phyloP scores from a whole-genome alignment of 2,888 invertebrate genomes.

The Caenorhabditis auriculariae region DNA sequence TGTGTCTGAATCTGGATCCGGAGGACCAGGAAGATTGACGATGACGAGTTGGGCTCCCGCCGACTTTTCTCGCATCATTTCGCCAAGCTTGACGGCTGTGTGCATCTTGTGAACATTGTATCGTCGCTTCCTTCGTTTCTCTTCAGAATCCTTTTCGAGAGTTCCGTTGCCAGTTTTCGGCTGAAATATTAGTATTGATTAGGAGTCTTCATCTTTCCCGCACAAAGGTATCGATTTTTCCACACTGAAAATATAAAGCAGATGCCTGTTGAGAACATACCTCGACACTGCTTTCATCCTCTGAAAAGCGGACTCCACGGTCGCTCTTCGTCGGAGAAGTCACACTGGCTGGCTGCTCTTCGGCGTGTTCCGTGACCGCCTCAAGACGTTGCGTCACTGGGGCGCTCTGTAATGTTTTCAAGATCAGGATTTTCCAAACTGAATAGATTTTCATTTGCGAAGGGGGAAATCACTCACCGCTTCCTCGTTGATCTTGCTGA shows the following conservation, averaged over 20 bases:
- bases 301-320: constrained; percentile 38
- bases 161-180: constrained; percentile 25
- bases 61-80: constrained; percentile 93
- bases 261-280: neutral
- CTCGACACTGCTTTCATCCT: constrained; percentile 19
- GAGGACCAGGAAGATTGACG: constrained; percentile 95
- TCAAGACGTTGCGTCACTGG: constrained; percentile 31
- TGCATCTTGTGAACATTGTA: constrained; percentile 92
- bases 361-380: constrained; percentile 26
- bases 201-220: neutral
- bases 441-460: neutral
- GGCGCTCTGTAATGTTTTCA: constrained; percentile 14
- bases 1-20: constrained; percentile 65
- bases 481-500: constrained; percentile 54
- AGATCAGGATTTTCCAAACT: too few relatives aligned
- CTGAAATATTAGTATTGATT: too few relatives aligned
- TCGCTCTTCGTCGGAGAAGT: constrained; percentile 66
- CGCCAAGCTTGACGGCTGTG: constrained; percentile 97
- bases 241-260: neutral
- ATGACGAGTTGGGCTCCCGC: constrained; percentile 96
- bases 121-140: constrained; percentile 30
- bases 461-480: constrained; percentile 16
- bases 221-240: neutral
- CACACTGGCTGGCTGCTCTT: constrained; percentile 61
- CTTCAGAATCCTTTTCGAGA: constrained; percentile 22